phyloP scores from a whole-genome alignment of 2,888 invertebrate genomes.

The Lasioglossum marginatum region DNA sequence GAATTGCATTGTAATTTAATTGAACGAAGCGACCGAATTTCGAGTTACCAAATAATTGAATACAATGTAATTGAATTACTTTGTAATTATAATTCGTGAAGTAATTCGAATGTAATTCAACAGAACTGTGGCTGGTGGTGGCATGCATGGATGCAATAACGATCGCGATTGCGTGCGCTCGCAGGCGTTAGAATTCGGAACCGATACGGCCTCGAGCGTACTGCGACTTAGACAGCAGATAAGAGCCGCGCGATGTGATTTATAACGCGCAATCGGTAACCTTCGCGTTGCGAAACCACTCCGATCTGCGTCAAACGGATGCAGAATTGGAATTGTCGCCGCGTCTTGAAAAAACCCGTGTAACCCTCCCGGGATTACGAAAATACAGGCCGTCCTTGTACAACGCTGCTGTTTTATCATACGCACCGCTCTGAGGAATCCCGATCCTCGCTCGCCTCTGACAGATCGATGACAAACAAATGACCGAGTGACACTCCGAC shows the following conservation, averaged over 20 bases:
- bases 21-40: no score
- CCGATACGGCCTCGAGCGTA: conserved; percentile 36
- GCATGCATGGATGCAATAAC: not conserved
- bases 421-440: not conserved
- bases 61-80: no score
- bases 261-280: conserved; percentile 51
- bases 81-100: no score
- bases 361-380: not conserved
- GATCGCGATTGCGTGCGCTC: not conserved
- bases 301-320: conserved; percentile 39
- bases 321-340: conserved; percentile 4
- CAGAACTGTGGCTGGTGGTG: no score
- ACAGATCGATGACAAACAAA: not conserved
- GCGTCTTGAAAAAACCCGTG: not conserved
- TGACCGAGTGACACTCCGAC: not conserved
- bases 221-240: conserved; percentile 48
- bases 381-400: not conserved
- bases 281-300: conserved; percentile 39
- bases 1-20: no score
- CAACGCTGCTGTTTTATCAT: not conserved
- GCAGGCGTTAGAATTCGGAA: conserved; percentile 33
- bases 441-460: not conserved
- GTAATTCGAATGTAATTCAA: no score
- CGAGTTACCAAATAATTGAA: no score
- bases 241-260: conserved; percentile 52